Percentiles rank a stretch among this genome's conserved stretches.
Conservation (phyloP, 2,113 vertebrate species). For the Hemiprocne comata region DNA sequence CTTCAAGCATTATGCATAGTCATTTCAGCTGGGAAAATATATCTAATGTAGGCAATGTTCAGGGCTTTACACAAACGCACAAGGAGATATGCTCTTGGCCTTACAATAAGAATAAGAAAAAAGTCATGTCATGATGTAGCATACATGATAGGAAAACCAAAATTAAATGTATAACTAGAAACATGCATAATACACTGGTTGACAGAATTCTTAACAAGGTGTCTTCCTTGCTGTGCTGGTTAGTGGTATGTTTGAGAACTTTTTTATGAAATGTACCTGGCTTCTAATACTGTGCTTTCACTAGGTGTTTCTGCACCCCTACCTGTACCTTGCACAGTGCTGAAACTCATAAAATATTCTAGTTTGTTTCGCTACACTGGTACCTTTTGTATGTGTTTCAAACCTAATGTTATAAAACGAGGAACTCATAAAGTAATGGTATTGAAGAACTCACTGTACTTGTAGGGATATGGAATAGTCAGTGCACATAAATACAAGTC, state of each 20-base stretch:
- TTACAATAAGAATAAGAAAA: background rate
- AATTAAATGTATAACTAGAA: background rate
- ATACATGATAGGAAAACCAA: background rate
- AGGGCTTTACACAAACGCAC: background rate
- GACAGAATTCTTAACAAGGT: background rate
- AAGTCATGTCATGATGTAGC: background rate
- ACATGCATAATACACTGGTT: background rate
- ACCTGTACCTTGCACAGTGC: background rate
- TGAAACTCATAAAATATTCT: background rate
- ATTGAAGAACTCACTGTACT: background rate
- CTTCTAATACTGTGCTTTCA: background rate
- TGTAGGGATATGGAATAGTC: background rate
- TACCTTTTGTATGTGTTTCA: background rate
- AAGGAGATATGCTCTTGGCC: background rate
- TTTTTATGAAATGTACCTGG: background rate
- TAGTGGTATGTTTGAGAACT: background rate
- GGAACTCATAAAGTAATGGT: background rate
- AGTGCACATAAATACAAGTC: background rate
- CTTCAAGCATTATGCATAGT: background rate
- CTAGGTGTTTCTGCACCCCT: background rate
- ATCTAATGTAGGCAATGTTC: background rate
- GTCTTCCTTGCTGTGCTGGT: background rate
- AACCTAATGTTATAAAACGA: background rate
- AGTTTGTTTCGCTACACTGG: background rate
- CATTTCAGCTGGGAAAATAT: background rate